These are phyloP conservation scores for Drosophila picticornis DNA, from an alignment of 2,888 invertebrate genomes.

Conservation along the genomic window DNA sequence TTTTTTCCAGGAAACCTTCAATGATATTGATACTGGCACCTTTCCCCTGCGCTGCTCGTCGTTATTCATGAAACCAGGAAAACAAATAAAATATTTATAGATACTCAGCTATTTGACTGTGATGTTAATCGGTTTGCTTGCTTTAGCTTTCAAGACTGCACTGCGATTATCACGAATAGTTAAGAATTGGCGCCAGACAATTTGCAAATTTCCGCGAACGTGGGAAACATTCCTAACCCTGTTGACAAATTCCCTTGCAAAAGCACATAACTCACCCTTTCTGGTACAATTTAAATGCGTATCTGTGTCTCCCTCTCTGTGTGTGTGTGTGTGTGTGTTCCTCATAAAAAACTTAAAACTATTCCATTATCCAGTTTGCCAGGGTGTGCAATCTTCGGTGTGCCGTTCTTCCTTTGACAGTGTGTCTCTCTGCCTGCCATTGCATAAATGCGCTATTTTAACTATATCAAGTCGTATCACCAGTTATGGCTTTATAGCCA, in stretches of 20 bases:
- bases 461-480: conserved; percentile 3
- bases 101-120: not conserved
- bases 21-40: not conserved
- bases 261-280: not conserved
- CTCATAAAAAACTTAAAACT: not conserved
- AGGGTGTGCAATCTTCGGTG: not conserved
- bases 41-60: not conserved
- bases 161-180: conserved; percentile 58
- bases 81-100: not conserved
- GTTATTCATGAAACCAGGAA: not conserved
- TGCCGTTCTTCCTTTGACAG: too few relatives aligned
- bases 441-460: not conserved
- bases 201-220: conserved; percentile 49
- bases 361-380: not conserved
- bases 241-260: not conserved
- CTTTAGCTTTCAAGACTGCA: conserved; percentile 10
- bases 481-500: conserved; percentile 11
- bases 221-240: conserved; percentile 5
- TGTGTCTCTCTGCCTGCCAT: not conserved
- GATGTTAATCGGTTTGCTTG: conserved; percentile 43
- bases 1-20: conserved; percentile 28
- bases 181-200: conserved; percentile 59
- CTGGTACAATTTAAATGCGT: not conserved
- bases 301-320: too few relatives aligned
- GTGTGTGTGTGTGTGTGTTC: not conserved